Evolutionary conservation across 2,888 invertebrate species (phyloP).

Genomic region (Aphidius colemani): DNA sequence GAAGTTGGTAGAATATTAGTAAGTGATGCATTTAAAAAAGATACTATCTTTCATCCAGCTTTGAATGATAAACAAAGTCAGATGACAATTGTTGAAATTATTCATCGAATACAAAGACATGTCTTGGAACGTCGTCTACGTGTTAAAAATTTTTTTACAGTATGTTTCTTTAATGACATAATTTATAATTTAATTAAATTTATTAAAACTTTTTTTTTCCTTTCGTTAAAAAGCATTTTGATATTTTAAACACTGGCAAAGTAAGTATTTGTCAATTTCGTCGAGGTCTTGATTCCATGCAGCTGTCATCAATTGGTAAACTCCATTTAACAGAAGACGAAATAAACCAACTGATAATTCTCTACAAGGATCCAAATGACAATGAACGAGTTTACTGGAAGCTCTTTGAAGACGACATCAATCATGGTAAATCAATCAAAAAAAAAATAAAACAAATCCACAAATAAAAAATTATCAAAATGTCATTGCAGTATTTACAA

Average conservation of each 20-base stretch:
- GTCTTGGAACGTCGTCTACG: conserved; percentile 69
- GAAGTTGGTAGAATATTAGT: conserved; percentile 66
- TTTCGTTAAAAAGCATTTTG: conserved; percentile 74
- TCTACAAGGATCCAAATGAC: conserved; percentile 77
- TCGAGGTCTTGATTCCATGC: conserved; percentile 71
- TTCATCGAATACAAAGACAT: conserved; percentile 71
- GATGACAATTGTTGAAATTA: conserved; percentile 64
- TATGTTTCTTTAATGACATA: conserved; percentile 47
- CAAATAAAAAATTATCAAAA: neutral
- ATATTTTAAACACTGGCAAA: conserved; percentile 70
- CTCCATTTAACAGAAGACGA: conserved; percentile 68
- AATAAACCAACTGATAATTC: conserved; percentile 67
- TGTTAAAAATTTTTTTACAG: conserved; percentile 73
- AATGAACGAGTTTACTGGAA: conserved; percentile 73
- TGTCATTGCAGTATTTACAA: conserved; percentile 65
- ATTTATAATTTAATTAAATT: too few relatives aligned
- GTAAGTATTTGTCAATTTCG: conserved; percentile 74
- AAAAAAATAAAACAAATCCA: neutral
- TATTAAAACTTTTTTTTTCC: too few relatives aligned
- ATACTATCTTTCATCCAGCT: conserved; percentile 67
- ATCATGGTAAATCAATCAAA: conserved; percentile 65
- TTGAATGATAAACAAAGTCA: conserved; percentile 61
- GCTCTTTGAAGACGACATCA: conserved; percentile 78
- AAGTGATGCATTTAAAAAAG: conserved; percentile 63
- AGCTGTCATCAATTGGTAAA: conserved; percentile 65